phyloP scores from a whole-genome alignment of 2,888 invertebrate genomes.

The Antheraea assamensis region DNA sequence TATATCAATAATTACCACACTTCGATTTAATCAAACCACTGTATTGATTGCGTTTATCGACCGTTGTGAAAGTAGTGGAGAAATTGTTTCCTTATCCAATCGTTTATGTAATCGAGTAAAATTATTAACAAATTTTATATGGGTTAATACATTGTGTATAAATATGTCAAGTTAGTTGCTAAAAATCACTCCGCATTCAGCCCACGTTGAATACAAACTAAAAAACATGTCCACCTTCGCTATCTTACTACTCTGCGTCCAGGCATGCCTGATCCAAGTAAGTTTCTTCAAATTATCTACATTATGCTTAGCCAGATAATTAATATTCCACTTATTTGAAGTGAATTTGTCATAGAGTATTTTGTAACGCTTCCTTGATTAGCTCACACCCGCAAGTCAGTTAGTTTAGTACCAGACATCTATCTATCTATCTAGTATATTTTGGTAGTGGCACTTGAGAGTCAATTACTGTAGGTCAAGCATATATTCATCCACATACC shows the following conservation, averaged over 20 bases:
- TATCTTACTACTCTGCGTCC: conserved; percentile 19
- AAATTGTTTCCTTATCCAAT: background rate
- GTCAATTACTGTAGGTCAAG: no score
- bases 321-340: no score
- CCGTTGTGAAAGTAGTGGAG: background rate
- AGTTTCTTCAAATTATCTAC: background rate
- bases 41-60: background rate
- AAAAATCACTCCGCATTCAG: conserved; percentile 1
- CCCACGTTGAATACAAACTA: background rate
- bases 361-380: no score
- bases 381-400: no score
- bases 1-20: background rate
- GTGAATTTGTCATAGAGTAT: no score
- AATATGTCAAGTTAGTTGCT: conserved; percentile 5
- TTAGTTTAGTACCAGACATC: no score
- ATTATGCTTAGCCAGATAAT: no score
- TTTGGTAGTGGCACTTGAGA: no score
- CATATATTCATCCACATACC: no score
- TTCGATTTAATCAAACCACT: background rate
- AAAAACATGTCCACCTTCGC: conserved; percentile 22
- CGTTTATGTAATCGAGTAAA: background rate
- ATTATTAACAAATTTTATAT: background rate
- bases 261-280: conserved; percentile 23
- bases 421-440: no score
- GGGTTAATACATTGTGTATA: background rate